Percentiles rank a stretch among this genome's conserved stretches.
phyloP scores from a whole-genome alignment of 2,888 invertebrate genomes.

The Lasioglossum oenotherae region DNA sequence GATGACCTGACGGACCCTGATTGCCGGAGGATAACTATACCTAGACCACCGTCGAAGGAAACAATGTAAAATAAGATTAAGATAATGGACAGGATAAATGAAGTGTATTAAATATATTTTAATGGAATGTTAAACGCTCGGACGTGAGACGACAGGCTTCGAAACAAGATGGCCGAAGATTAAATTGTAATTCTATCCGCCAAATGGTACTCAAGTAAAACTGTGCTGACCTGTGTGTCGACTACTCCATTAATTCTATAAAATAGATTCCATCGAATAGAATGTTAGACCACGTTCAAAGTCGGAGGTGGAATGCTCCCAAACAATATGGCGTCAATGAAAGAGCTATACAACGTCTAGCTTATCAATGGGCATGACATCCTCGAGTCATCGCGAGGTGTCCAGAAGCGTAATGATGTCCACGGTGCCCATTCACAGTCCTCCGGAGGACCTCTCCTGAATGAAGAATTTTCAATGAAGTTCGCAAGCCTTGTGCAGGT shows the following conservation, averaged over 20 bases:
- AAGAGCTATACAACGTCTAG: neutral
- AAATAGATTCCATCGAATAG: neutral
- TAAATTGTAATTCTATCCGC: neutral
- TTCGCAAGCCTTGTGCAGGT: constrained; percentile 43
- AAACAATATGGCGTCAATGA: no score
- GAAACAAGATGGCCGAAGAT: neutral
- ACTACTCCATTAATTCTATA: neutral
- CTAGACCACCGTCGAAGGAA: neutral
- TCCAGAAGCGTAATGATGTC: neutral
- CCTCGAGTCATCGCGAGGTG: neutral
- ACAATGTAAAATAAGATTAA: neutral
- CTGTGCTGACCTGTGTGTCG: neutral
- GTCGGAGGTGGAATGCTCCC: neutral
- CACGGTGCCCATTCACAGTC: neutral
- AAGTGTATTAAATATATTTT: neutral
- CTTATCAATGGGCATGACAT: neutral
- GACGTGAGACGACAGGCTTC: neutral
- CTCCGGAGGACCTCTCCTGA: constrained; percentile 4
- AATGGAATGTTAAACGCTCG: neutral
- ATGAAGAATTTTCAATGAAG: constrained; percentile 49
- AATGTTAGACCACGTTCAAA: neutral
- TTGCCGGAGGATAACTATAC: neutral
- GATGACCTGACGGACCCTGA: neutral
- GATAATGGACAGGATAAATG: neutral
- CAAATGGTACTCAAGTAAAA: neutral